These are phyloP conservation scores for Rhinogobius similis DNA, from an alignment of 2,113 vertebrate genomes.

Conservation along the genomic window DNA sequence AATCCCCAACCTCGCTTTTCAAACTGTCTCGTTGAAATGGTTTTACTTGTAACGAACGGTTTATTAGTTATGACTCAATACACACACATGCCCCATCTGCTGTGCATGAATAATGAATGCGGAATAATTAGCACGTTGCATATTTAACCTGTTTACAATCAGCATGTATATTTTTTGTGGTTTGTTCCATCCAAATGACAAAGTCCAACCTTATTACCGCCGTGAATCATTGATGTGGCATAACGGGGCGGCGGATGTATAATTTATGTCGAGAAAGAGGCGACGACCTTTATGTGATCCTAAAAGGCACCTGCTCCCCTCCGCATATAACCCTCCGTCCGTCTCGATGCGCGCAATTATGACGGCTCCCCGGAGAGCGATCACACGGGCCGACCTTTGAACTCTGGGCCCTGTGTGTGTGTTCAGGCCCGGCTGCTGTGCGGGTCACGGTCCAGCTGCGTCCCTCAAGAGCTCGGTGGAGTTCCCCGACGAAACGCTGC, in stretches of 20 bases:
- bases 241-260: constrained; percentile 64
- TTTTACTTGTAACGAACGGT: constrained; percentile 13
- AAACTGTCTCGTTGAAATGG: background rate
- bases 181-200: constrained; percentile 47
- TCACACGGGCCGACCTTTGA: constrained; percentile 66
- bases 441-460: constrained; percentile 88
- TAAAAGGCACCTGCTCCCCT: constrained; percentile 58
- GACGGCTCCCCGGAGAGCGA: constrained; percentile 47
- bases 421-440: constrained; percentile 94
- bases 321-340: constrained; percentile 39
- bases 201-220: constrained; percentile 60
- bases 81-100: constrained; percentile 63
- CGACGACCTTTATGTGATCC: constrained; percentile 65
- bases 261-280: constrained; percentile 63
- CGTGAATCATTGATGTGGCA: constrained; percentile 70
- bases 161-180: constrained; percentile 35
- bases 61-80: constrained; percentile 61
- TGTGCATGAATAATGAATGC: constrained; percentile 72
- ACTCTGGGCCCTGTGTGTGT: constrained; percentile 44
- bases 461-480: constrained; percentile 92
- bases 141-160: constrained; percentile 64
- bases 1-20: background rate
- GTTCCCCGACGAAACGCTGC: constrained; percentile 94
- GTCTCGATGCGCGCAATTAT: constrained; percentile 41
- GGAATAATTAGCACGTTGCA: constrained; percentile 71